Percentiles rank a stretch among this genome's conserved stretches.
Evolutionary conservation across 2,113 vertebrate genomes (phyloP).

Genomic region (Micronycteris hirsuta): DNA sequence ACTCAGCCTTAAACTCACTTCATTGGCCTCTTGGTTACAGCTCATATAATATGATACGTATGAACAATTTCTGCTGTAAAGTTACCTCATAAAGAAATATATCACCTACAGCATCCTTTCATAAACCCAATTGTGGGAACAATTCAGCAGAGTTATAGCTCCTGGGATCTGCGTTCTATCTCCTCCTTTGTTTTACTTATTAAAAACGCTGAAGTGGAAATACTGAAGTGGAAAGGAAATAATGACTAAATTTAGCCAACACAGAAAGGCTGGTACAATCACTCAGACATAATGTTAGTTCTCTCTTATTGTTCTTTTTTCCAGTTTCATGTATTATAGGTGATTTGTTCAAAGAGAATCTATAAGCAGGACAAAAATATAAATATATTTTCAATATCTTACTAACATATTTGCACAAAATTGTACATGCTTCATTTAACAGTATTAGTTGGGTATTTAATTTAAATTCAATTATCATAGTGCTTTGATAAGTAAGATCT

Average conservation of each 20-base stretch:
- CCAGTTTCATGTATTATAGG: not conserved
- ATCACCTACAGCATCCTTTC: constrained; percentile 30
- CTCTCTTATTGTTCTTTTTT: not conserved
- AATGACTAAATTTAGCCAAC: constrained; percentile 41
- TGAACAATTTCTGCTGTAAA: constrained; percentile 45
- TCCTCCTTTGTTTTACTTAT: not conserved
- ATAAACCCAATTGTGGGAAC: constrained; percentile 33
- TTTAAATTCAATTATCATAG: not conserved
- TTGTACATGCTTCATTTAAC: not conserved
- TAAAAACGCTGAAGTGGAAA: constrained; percentile 56
- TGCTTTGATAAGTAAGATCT: not conserved
- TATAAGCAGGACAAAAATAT: not conserved
- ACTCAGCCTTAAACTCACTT: constrained; percentile 1
- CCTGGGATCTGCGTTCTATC: not conserved
- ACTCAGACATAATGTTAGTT: not conserved
- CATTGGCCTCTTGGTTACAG: constrained; percentile 48
- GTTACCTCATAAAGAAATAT: constrained; percentile 28
- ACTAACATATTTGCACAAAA: not conserved
- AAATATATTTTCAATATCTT: not conserved
- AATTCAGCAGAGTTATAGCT: not conserved
- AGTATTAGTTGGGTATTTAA: not conserved
- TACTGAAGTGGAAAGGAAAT: constrained; percentile 16
- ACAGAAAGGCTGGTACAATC: constrained; percentile 26
- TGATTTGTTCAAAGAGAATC: not conserved
- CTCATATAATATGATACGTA: constrained; percentile 37